Evolutionary conservation across 2,888 invertebrate genomes (phyloP).

Genomic region (Scaptomyza cyrtandrae): DNA sequence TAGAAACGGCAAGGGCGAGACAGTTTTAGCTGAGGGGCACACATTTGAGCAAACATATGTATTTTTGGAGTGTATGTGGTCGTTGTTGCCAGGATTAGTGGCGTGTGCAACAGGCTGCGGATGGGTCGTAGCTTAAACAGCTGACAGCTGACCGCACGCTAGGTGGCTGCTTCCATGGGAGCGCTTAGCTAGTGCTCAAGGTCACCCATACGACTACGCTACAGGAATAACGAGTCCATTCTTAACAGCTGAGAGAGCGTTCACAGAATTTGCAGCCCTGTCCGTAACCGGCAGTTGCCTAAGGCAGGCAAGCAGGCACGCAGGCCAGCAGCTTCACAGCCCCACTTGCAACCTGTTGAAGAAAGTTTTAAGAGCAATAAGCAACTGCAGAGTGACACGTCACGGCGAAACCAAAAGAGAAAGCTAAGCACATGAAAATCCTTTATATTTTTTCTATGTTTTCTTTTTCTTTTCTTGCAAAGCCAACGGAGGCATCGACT

Average conservation of each 20-base stretch:
- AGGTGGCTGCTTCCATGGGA: slow-evolving; percentile 65
- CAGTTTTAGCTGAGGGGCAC: slow-evolving; percentile 2
- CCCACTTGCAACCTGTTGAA: slow-evolving; percentile 68
- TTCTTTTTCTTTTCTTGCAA: slow-evolving; percentile 7
- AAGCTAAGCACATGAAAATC: slow-evolving; percentile 68
- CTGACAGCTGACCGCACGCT: slow-evolving; percentile 38
- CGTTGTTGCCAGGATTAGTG: slow-evolving; percentile 58
- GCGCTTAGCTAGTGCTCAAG: slow-evolving; percentile 65
- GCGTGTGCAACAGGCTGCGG: slow-evolving; percentile 55
- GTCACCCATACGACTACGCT: slow-evolving; percentile 40
- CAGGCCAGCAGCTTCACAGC: slow-evolving; percentile 1
- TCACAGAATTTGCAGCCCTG: neutral
- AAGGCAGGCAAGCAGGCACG: slow-evolving; percentile 5
- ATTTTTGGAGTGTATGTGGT: slow-evolving; percentile 17
- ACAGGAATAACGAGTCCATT: slow-evolving; percentile 24
- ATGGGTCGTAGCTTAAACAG: neutral
- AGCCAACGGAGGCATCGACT: slow-evolving; percentile 7
- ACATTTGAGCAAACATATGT: slow-evolving; percentile 8
- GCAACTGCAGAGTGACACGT: slow-evolving; percentile 41
- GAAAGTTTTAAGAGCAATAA: slow-evolving; percentile 60
- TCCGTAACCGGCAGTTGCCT: neutral
- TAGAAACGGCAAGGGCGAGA: slow-evolving; percentile 3
- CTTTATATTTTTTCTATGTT: slow-evolving; percentile 27
- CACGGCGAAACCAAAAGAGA: slow-evolving; percentile 56
- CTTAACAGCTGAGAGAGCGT: slow-evolving; percentile 29